Evolutionary conservation across 2,797 vertebrate species (phyloP).

Genomic region (Carapus acus): DNA sequence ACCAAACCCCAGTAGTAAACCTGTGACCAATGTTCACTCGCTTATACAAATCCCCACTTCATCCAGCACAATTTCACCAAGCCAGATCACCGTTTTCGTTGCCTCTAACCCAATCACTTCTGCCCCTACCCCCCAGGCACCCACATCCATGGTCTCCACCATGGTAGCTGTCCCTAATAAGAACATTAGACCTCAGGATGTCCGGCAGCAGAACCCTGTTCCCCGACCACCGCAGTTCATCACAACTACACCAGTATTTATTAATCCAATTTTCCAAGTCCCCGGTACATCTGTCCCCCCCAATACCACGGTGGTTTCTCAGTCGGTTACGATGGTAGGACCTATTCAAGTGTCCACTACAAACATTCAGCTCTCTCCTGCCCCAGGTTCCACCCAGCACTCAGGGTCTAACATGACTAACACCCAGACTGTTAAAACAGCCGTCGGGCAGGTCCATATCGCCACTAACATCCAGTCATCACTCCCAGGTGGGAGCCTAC

Average conservation of each 20-base stretch:
- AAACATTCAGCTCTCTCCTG: slow-evolving; percentile 85
- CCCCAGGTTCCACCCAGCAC: slow-evolving; percentile 65
- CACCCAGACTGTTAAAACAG: slow-evolving; percentile 69
- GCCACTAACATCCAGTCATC: slow-evolving; percentile 47
- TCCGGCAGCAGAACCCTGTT: slow-evolving; percentile 71
- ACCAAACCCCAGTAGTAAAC: slow-evolving; percentile 60
- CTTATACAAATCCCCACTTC: slow-evolving; percentile 83
- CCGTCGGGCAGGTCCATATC: slow-evolving; percentile 76
- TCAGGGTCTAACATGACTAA: slow-evolving; percentile 60
- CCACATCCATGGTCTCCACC: slow-evolving; percentile 81
- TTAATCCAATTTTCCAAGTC: slow-evolving; percentile 92
- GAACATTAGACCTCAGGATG: slow-evolving; percentile 80
- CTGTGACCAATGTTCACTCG: slow-evolving; percentile 73
- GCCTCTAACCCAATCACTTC: slow-evolving; percentile 91
- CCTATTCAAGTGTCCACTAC: slow-evolving; percentile 85
- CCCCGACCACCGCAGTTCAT: slow-evolving; percentile 83
- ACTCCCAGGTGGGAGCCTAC: slow-evolving; percentile 44
- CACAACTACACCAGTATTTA: slow-evolving; percentile 86
- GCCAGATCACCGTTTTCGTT: slow-evolving; percentile 94
- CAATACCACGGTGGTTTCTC: slow-evolving; percentile 82
- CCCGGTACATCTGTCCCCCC: slow-evolving; percentile 79
- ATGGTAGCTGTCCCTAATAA: slow-evolving; percentile 86
- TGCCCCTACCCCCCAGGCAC: slow-evolving; percentile 78
- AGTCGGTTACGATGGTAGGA: slow-evolving; percentile 85
- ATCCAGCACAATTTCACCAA: slow-evolving; percentile 80